These are phyloP conservation scores for Bombus superbus DNA, from an alignment of 1,140 invertebrate genomes.

Conservation along the genomic window DNA sequence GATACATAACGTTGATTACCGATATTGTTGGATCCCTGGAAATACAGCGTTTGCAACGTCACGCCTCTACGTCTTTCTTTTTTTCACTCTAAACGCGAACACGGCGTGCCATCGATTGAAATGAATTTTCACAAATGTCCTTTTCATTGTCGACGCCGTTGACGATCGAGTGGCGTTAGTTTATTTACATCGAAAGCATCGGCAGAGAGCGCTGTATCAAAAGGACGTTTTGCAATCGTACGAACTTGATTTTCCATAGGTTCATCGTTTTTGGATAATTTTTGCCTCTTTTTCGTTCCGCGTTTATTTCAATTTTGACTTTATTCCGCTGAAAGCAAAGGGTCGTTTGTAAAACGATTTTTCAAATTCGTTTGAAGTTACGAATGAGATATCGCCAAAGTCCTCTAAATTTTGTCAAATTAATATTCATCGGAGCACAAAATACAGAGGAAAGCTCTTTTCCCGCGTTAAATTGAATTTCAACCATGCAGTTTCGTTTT, in stretches of 20 bases:
- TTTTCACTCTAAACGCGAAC: not conserved
- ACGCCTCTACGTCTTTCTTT: not conserved
- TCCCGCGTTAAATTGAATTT: no score
- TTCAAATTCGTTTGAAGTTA: no score
- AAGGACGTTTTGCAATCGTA: not conserved
- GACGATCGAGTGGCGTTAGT: not conserved
- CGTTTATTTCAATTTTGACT: no score
- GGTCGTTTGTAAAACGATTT: no score
- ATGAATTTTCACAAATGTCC: not conserved
- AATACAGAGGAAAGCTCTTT: no score
- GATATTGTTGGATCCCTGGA: not conserved
- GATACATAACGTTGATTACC: constrained; percentile 31
- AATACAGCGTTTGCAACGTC: not conserved
- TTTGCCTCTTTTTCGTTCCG: not conserved
- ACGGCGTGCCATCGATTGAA: not conserved
- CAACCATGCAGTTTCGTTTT: no score
- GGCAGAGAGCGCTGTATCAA: not conserved
- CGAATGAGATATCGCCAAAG: no score
- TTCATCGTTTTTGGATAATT: not conserved
- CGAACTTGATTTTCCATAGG: not conserved
- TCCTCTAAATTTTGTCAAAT: no score
- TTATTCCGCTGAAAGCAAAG: no score
- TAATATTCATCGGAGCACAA: no score
- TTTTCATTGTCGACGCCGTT: not conserved
- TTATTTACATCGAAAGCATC: not conserved